Evolutionary conservation across 2,888 invertebrate species (phyloP).

Genomic region (Thelaira solivaga): DNA sequence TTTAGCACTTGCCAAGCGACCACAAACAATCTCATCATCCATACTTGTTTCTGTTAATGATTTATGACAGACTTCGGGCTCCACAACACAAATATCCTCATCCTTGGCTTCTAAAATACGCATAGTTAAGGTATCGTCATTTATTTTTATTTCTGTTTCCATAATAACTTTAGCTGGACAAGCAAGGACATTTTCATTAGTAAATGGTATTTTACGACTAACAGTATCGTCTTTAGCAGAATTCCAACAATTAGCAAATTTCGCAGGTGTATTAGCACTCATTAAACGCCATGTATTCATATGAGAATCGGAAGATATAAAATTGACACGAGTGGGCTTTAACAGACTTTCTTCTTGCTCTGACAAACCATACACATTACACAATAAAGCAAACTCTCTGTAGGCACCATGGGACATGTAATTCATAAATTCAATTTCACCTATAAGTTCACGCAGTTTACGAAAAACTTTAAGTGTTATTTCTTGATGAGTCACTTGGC

Average conservation of each 20-base stretch:
- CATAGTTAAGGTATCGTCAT: conserved; percentile 89
- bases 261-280: conserved; percentile 34
- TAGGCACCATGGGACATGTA: conserved; percentile 79
- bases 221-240: conserved; percentile 66
- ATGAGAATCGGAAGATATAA: conserved; percentile 46
- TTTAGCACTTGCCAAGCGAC: conserved; percentile 72
- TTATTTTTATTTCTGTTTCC: conserved; percentile 89
- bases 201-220: conserved; percentile 34
- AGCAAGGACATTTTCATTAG: conserved; percentile 67
- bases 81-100: conserved; percentile 67
- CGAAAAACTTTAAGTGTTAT: conserved; percentile 83
- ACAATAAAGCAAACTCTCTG: conserved; percentile 80
- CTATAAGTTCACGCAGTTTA: conserved; percentile 84
- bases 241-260: conserved; percentile 64
- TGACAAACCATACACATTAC: conserved; percentile 79
- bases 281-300: conserved; percentile 57
- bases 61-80: conserved; percentile 64
- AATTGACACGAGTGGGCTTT: conserved; percentile 36
- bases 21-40: conserved; percentile 70
- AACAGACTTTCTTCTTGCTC: conserved; percentile 53
- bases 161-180: conserved; percentile 83
- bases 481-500: conserved; percentile 82
- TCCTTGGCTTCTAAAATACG: conserved; percentile 83
- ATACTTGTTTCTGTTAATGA: conserved; percentile 64
- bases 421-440: conserved; percentile 81